phyloP scores from a whole-genome alignment of 2,888 invertebrate species.

The Mesodorylaimus sp. region DNA sequence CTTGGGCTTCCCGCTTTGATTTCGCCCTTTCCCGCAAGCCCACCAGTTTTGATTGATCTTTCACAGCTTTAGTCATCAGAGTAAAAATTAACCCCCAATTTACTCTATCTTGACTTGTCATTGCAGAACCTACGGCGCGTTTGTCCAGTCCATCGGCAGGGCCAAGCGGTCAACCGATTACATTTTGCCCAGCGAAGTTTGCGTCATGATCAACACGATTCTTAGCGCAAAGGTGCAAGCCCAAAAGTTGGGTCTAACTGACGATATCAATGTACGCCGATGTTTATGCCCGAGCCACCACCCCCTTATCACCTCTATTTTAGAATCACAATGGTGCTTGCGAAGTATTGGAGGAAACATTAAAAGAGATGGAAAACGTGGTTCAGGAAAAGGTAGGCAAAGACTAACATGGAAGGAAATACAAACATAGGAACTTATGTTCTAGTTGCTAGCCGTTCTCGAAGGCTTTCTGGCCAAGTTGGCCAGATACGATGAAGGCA shows the following conservation, averaged over 20 bases:
- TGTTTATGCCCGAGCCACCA: constrained; percentile 7
- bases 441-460: constrained; percentile 59
- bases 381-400: constrained; percentile 54
- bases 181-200: constrained; percentile 84
- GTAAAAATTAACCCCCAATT: too few species aligned
- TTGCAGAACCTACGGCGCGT: constrained; percentile 38
- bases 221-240: constrained; percentile 77
- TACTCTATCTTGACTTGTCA: neutral
- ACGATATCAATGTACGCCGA: too few species aligned
- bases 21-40: too few species aligned
- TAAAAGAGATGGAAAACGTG: constrained; percentile 73
- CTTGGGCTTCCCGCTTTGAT: too few species aligned
- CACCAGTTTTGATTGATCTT: too few species aligned
- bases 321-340: neutral
- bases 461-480: constrained; percentile 79
- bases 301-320: constrained; percentile 4
- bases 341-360: constrained; percentile 61
- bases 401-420: neutral
- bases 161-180: constrained; percentile 60
- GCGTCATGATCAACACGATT: constrained; percentile 94
- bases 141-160: constrained; percentile 43
- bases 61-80: too few species aligned
- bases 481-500: constrained; percentile 86
- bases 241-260: constrained; percentile 13
- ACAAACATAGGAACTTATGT: constrained; percentile 4